A percentile compares a stretch with the other conserved stretches of the same genome.
These are phyloP conservation scores for Phalacrocorax aristotelis DNA, from an alignment of 2,113 vertebrate species.

Conservation along the genomic window DNA sequence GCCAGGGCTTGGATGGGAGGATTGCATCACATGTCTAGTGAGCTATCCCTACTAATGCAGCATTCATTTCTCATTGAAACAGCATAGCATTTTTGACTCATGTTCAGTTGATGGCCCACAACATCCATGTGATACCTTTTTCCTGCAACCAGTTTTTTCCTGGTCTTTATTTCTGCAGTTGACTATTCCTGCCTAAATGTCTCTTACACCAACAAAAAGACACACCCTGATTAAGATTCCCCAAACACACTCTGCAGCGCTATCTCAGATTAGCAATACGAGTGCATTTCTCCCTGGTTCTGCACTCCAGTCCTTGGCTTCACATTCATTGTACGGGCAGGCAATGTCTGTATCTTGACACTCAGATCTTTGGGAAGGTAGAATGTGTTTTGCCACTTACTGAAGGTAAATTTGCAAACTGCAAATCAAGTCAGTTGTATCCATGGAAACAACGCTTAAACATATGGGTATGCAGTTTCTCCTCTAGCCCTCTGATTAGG, in stretches of 20 bases:
- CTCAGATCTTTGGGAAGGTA: neutral
- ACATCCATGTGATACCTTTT: neutral
- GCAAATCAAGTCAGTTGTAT: neutral
- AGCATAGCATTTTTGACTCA: neutral
- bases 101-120: neutral
- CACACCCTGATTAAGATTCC: neutral
- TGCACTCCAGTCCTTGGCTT: neutral
- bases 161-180: neutral
- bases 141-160: neutral
- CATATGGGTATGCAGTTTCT: neutral
- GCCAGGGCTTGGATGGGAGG: neutral
- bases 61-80: neutral
- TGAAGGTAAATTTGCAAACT: slow-evolving; percentile 18
- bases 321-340: neutral
- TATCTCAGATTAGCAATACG: neutral
- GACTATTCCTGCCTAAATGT: neutral
- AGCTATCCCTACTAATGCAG: neutral
- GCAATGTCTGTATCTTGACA: neutral
- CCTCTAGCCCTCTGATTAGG: neutral
- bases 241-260: neutral
- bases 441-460: slow-evolving; percentile 39
- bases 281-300: neutral
- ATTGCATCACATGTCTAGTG: neutral
- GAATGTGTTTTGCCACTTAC: slow-evolving; percentile 1
- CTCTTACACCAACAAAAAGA: neutral